These are phyloP conservation scores for Megalonaias nervosa DNA, from an alignment of 1,140 invertebrate species.

Conservation along the genomic window DNA sequence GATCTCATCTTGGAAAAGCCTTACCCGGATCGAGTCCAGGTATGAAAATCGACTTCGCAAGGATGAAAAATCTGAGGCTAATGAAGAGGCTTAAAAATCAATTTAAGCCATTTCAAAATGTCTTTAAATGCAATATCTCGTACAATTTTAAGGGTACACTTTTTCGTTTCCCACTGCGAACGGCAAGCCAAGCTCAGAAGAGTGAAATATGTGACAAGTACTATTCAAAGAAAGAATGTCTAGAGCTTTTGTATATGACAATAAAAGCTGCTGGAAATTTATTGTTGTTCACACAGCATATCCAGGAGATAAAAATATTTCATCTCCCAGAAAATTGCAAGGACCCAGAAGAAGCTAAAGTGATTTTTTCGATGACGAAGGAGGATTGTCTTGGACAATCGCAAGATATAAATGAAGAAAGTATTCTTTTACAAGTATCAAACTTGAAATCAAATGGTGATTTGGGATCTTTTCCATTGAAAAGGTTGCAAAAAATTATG, in stretches of 20 bases:
- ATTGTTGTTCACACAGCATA: slow-evolving; percentile 63
- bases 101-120: slow-evolving; percentile 53
- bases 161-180: slow-evolving; percentile 64
- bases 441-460: background rate
- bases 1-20: slow-evolving; percentile 37
- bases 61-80: slow-evolving; percentile 18
- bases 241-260: slow-evolving; percentile 48
- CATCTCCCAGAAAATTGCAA: slow-evolving; percentile 36
- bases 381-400: background rate
- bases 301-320: slow-evolving; percentile 51
- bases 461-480: background rate
- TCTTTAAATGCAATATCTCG: slow-evolving; percentile 52
- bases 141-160: slow-evolving; percentile 55
- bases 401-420: no score
- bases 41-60: slow-evolving; percentile 41
- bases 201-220: slow-evolving; percentile 54
- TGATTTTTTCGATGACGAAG: slow-evolving; percentile 29
- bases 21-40: slow-evolving; percentile 36
- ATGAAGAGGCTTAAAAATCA: slow-evolving; percentile 43
- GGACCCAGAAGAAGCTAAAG: slow-evolving; percentile 12
- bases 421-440: no score
- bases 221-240: slow-evolving; percentile 50
- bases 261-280: slow-evolving; percentile 49
- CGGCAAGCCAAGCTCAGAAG: slow-evolving; percentile 40
- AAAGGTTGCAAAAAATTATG: no score